Percentiles rank a stretch among this genome's conserved stretches.
Evolutionary conservation across 2,797 vertebrate species (phyloP).

Genomic region (Arrhamphus sclerolepis): DNA sequence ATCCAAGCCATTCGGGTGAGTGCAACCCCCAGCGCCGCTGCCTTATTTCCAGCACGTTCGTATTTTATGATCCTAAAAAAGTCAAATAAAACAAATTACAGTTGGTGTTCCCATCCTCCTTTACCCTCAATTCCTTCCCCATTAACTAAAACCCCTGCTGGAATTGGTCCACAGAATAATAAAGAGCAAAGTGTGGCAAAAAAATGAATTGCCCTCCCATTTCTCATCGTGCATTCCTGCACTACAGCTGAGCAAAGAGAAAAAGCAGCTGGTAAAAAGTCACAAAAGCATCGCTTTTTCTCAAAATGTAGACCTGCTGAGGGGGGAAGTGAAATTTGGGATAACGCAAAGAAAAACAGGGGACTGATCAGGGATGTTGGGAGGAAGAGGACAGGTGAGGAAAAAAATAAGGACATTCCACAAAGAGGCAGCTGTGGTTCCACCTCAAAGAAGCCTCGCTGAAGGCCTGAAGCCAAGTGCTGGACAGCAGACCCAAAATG

Average conservation of each 20-base stretch:
- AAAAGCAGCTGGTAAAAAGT: slow-evolving; percentile 62
- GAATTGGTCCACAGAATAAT: slow-evolving; percentile 81
- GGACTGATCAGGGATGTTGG: slow-evolving; percentile 8
- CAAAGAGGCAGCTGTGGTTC: slow-evolving; percentile 80
- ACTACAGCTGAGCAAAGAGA: slow-evolving; percentile 67
- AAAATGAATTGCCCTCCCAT: slow-evolving; percentile 42
- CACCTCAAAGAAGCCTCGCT: slow-evolving; percentile 67
- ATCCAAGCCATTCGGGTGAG: slow-evolving; percentile 88
- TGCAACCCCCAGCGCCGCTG: slow-evolving; percentile 54
- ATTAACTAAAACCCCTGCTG: slow-evolving; percentile 59
- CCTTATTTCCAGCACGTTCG: slow-evolving; percentile 66
- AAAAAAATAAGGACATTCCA: slow-evolving; percentile 74
- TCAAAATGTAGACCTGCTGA: slow-evolving; percentile 49
- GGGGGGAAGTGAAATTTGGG: slow-evolving; percentile 32
- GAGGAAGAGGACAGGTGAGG: slow-evolving; percentile 25
- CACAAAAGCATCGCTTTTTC: slow-evolving; percentile 63
- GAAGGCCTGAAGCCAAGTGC: slow-evolving; percentile 66
- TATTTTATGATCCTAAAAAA: slow-evolving; percentile 74
- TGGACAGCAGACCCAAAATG: slow-evolving; percentile 54
- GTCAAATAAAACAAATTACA: slow-evolving; percentile 65
- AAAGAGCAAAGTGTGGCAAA: slow-evolving; percentile 62
- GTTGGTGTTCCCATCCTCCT: slow-evolving; percentile 52
- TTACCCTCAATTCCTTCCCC: slow-evolving; percentile 37
- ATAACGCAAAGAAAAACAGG: slow-evolving; percentile 29
- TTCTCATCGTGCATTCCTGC: slow-evolving; percentile 72